Evolutionary conservation across 2,888 invertebrate genomes (phyloP), one percentile per base, ranked within the genome.

Genomic region (Steinernema carpocapsae): DNA sequence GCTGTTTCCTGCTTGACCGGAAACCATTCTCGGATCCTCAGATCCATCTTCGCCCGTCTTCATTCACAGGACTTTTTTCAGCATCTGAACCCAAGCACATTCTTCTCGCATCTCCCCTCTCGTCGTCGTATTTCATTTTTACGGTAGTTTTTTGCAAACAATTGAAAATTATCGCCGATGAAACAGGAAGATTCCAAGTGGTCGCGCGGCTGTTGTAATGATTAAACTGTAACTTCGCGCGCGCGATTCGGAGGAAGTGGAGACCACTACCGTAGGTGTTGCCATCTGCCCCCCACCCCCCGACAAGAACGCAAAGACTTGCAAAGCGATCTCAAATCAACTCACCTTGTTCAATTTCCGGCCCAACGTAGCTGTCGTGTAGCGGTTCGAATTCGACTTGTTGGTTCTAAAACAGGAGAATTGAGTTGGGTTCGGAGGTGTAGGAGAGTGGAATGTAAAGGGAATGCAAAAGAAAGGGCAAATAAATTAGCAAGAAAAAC

Each of bases 341-440:
- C 73, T n/a, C 7, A 73, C 73, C 64, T 73, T 73, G 42, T 73
- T 52, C 45, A 73, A 19, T 19, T 45, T 37, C 37, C 73, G 71
- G 32, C 73, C 73, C 64, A 73, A 32, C 26, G 73, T 73, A 4
- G 73, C 64, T 26, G 64, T 64, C 64, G 64, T 32, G 32, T 64
- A 64, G 7, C 64, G 64, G 37, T n/a, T 64, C 29, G 64, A 29
- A 6, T 22, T 29, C 1, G 64, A 32, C 32, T 64, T 64, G 29
- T 26, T 64, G 17, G 64, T 64, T 19, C 64, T 64, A 32, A 37
- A 37, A 37, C 37, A 10, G 10, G 37, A 37, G 10, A 37, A 37
- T 37, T 37, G n/a, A n/a, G 26, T 56, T 56, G 22, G 24, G 26
- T 14, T 56, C 22, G 29, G 64, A 6, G 12, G 52, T 52, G 3